phyloP scores from a whole-genome alignment of 2,113 vertebrate species.

The Ailuropoda melanoleuca region DNA sequence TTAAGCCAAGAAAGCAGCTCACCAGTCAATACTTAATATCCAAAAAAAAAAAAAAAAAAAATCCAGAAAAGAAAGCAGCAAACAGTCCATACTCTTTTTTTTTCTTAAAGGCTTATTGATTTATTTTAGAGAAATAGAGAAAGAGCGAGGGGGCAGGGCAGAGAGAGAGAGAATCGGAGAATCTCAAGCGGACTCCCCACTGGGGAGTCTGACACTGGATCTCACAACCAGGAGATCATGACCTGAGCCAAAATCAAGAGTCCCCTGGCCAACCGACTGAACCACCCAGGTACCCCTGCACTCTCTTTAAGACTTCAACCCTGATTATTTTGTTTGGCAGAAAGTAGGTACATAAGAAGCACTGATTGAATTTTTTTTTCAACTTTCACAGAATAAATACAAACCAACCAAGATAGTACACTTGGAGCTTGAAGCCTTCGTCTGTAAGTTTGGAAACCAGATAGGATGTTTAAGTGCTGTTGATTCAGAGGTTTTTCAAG shows the following conservation, averaged over 20 bases:
- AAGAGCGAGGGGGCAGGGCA: too few species aligned
- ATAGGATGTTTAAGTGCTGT: neutral
- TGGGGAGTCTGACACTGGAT: too few species aligned
- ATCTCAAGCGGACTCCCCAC: too few species aligned
- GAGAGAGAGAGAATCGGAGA: too few species aligned
- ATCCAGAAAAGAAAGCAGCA: neutral
- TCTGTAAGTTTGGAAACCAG: neutral
- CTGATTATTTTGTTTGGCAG: neutral
- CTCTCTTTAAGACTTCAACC: neutral
- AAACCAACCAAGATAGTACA: neutral
- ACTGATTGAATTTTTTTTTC: neutral
- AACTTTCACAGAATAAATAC: neutral
- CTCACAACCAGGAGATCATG: too few species aligned
- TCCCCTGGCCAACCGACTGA: too few species aligned
- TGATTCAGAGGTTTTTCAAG: neutral
- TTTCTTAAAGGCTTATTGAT: neutral
- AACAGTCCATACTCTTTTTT: neutral
- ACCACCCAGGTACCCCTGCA: too few species aligned
- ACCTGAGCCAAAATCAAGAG: too few species aligned
- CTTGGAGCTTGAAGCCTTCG: neutral
- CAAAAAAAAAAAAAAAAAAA: neutral
- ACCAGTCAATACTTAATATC: neutral
- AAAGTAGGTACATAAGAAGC: neutral
- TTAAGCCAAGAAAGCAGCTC: conserved; percentile 25
- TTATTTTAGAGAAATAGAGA: neutral